Evolutionary conservation across 1,140 invertebrate genomes (phyloP).

Genomic region (Platorchestia sp.): DNA sequence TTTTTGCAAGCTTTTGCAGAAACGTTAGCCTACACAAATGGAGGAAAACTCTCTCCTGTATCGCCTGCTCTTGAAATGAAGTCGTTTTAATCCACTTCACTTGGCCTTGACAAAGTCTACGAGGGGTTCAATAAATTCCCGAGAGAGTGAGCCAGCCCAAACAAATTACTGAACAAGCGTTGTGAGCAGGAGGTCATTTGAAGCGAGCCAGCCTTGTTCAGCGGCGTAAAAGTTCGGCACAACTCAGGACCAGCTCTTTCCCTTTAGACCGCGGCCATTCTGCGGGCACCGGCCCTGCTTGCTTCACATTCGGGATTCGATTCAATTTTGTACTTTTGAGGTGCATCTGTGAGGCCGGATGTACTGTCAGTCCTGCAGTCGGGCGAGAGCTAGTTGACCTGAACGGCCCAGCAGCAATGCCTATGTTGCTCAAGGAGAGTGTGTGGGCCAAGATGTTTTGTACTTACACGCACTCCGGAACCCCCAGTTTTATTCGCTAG

Average conservation of each 20-base stretch:
- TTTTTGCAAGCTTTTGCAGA: not conserved
- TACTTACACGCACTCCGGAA: not conserved
- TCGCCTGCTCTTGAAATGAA: constrained; percentile 5
- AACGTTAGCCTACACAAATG: not conserved
- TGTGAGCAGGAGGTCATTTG: constrained; percentile 10
- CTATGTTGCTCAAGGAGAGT: not conserved
- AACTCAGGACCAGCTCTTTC: not conserved
- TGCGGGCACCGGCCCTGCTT: not conserved
- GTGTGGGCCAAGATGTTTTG: not conserved
- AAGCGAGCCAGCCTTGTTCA: not conserved
- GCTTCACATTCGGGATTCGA: not conserved
- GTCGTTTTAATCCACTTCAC: constrained; percentile 44
- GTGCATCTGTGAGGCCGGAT: not conserved
- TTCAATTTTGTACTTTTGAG: not conserved
- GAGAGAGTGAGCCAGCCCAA: not conserved
- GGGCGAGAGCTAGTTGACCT: not conserved
- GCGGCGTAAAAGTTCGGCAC: not conserved
- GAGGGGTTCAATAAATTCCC: constrained; percentile 18
- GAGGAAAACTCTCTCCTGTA: not conserved
- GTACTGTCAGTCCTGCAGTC: not conserved
- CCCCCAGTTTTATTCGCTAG: not conserved
- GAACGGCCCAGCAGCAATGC: not conserved
- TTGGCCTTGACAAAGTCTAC: not conserved
- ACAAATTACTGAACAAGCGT: constrained; percentile 46
- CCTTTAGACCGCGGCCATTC: not conserved